Percentiles rank a stretch among this genome's conserved stretches.
Conservation (phyloP, 2,797 vertebrate genomes). For the Mionectes olivaceus region DNA sequence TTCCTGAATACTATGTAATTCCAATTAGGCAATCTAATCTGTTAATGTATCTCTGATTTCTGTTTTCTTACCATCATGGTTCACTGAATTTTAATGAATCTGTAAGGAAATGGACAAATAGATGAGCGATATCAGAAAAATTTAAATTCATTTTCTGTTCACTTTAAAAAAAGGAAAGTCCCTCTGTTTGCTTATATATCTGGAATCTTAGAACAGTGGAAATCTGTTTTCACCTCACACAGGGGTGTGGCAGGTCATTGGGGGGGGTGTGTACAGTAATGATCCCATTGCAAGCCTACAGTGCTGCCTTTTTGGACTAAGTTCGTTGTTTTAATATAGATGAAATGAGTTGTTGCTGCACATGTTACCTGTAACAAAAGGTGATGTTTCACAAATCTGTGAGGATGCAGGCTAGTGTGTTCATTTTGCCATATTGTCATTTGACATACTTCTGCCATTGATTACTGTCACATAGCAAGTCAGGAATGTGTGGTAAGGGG, state of each 20-base stretch:
- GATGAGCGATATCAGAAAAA: neutral
- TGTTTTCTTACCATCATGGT: neutral
- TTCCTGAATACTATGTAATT: neutral
- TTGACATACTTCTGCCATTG: neutral
- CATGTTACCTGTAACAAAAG: neutral
- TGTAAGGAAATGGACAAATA: neutral
- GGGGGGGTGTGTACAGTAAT: neutral
- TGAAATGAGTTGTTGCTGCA: neutral
- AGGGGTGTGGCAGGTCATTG: neutral
- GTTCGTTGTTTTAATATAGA: neutral
- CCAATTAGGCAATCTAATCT: neutral
- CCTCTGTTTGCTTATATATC: neutral
- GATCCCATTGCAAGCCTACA: neutral
- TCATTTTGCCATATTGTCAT: neutral
- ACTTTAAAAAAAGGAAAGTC: neutral
- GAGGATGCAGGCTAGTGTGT: neutral
- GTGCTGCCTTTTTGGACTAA: neutral
- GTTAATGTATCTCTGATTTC: neutral
- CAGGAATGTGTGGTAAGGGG: neutral
- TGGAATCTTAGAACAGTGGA: neutral
- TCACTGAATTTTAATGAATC: neutral
- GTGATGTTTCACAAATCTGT: neutral
- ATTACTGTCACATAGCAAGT: neutral
- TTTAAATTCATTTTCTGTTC: neutral
- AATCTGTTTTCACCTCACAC: neutral